Evolutionary conservation across 2,888 invertebrate genomes (phyloP), one percentile per base, ranked within the genome.

Genomic region (Margaritifera margaritifera): DNA sequence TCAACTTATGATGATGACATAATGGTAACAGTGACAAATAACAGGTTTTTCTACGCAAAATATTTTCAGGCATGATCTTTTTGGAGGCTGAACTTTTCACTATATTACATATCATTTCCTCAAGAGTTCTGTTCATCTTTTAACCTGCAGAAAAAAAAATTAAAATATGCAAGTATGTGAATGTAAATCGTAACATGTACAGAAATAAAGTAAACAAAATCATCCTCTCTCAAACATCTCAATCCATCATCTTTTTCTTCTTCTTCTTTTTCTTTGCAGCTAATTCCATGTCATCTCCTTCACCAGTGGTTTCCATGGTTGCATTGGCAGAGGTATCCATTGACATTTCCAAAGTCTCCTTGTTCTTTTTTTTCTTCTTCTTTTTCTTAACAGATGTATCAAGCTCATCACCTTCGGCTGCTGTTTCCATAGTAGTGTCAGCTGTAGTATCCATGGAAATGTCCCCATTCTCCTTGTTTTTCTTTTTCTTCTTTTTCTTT

Each of bases 341-440:
- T 42, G 42, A 18, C 25, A 64, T 18, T 31, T 63, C 31, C 51
- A 58, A 25, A 24, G 56, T 53, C 20, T 31, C 27, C 22, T 52
- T 52, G 51, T 61, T 64, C 63, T 75, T 77, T 77, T 83, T 86
- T 72, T 81, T 83, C 71, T 83, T 86, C 71, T 86, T 85, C 71
- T 81, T 83, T 66, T 80, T 83, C 62, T 74, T 78, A 25, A 77
- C 72, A 24, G 74, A 71, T 55, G 74, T 76, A 20, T 78, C 81
- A 56, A 78, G 71, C 15, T 68, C 67, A 0, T 70, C 70, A 11
- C 74, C 77, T 19, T 72, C 74, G 63, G 80, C 79, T 11, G 78
- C 75, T n/a, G 71, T 69, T 59, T 81, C 80, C 24, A 75, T 69
- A 19, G 75, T 76, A 25, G 69, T 72, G 63, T 81, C 68, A n/a